A percentile compares a stretch with the other conserved stretches of the same genome.
Conservation (phyloP, 2,888 invertebrate genomes). For the Drosophila meridionalis region DNA sequence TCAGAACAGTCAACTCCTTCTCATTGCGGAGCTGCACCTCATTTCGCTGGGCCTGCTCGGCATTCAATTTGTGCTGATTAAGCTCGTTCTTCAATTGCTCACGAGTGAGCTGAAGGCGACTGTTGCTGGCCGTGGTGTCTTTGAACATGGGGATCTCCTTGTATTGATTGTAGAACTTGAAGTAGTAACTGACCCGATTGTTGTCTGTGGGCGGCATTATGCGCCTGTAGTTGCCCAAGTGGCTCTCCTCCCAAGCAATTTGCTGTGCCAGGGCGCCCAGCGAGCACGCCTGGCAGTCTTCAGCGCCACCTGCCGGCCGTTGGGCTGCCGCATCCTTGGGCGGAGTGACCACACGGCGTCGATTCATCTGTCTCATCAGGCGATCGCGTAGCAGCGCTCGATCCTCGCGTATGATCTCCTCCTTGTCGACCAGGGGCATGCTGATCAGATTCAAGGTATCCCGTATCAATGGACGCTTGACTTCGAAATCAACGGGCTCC, state of each 20-base stretch:
- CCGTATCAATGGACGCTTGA: conserved; percentile 91
- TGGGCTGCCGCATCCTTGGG: not conserved
- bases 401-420: conserved; percentile 89
- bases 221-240: conserved; percentile 89
- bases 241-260: conserved; percentile 90
- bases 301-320: conserved; percentile 21
- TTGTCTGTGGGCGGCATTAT: conserved; percentile 88
- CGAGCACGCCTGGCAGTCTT: conserved; percentile 27
- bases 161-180: conserved; percentile 89
- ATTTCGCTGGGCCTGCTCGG: not conserved
- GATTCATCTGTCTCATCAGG: conserved; percentile 39
- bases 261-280: conserved; percentile 87
- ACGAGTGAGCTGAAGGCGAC: conserved; percentile 90
- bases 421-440: conserved; percentile 90
- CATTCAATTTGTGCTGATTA: conserved; percentile 12
- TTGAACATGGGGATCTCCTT: conserved; percentile 88
- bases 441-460: conserved; percentile 93
- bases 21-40: not conserved
- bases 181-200: conserved; percentile 87
- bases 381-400: conserved; percentile 80
- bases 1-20: not conserved
- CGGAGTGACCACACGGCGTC: conserved; percentile 83
- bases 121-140: conserved; percentile 90
- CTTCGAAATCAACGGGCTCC: conserved; percentile 90
- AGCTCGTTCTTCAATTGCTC: conserved; percentile 67